Percentiles rank a stretch among this genome's conserved stretches.
Evolutionary conservation across 2,888 invertebrate species (phyloP).

Genomic region (Buathra laborator): DNA sequence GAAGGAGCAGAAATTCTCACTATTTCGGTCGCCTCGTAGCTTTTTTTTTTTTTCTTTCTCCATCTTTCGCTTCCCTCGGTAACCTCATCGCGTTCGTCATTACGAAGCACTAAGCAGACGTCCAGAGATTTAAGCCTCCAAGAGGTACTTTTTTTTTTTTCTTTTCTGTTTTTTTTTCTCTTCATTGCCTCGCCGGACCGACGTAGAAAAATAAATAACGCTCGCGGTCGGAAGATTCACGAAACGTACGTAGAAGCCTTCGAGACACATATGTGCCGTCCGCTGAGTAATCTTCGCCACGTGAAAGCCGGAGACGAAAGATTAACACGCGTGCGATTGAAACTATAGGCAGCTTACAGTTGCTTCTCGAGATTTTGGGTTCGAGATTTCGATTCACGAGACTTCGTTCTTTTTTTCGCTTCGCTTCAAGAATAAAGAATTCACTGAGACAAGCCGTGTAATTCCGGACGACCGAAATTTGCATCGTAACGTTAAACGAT

Average conservation of each 20-base stretch:
- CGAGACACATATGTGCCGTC: constrained; percentile 29
- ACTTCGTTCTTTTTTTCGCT: neutral
- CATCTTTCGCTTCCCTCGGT: constrained; percentile 35
- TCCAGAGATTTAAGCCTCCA: constrained; percentile 67
- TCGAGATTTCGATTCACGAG: constrained; percentile 22
- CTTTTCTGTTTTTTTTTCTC: constrained; percentile 52
- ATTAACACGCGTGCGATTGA: constrained; percentile 59
- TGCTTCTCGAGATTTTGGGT: neutral
- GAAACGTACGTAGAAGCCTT: constrained; percentile 23
- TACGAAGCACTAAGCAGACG: constrained; percentile 59
- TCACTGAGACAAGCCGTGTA: neutral
- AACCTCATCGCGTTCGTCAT: constrained; percentile 41
- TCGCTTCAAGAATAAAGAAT: neutral
- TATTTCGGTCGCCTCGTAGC: constrained; percentile 63
- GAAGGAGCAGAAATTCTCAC: constrained; percentile 56
- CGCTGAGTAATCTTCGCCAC: constrained; percentile 26
- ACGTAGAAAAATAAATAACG: constrained; percentile 73
- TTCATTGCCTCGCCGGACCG: constrained; percentile 47
- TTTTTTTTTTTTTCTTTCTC: constrained; percentile 38
- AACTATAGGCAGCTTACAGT: constrained; percentile 17
- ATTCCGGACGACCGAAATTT: neutral
- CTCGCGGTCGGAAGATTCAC: constrained; percentile 31
- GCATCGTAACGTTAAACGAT: neutral
- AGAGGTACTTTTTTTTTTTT: constrained; percentile 52
- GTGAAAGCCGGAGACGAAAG: constrained; percentile 47